phyloP scores from a whole-genome alignment of 2,797 vertebrate species.

The Psittacula echo region DNA sequence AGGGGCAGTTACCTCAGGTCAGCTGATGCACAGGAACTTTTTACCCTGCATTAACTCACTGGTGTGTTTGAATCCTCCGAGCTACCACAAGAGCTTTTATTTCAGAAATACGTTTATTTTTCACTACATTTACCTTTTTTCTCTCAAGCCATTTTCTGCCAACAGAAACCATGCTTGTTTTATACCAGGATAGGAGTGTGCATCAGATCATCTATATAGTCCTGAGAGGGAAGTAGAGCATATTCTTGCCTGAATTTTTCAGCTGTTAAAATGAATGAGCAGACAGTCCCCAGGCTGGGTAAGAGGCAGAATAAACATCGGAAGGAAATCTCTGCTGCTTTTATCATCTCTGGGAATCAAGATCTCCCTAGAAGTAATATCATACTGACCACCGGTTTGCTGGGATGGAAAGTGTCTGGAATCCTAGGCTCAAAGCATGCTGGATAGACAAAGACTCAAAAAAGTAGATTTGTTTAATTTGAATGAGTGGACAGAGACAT shows the following conservation, averaged over 20 bases:
- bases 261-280: not conserved
- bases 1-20: not conserved
- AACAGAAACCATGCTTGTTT: not conserved
- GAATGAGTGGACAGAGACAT: not conserved
- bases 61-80: not conserved
- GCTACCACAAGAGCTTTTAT: not conserved
- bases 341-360: not conserved
- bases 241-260: not conserved
- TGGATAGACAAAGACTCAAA: not conserved
- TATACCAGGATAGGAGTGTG: not conserved
- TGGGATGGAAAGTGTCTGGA: not conserved
- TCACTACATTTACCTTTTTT: not conserved
- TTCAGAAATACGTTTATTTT: not conserved
- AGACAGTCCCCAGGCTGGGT: not conserved
- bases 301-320: not conserved
- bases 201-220: not conserved
- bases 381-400: not conserved
- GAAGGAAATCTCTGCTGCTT: not conserved
- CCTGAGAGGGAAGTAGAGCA: not conserved
- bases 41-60: not conserved
- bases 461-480: not conserved
- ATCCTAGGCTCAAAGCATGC: not conserved
- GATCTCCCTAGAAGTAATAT: not conserved
- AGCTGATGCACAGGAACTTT: not conserved
- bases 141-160: not conserved